Conservation (phyloP, 1,140 invertebrate genomes). For the Ylistrum balloti region DNA sequence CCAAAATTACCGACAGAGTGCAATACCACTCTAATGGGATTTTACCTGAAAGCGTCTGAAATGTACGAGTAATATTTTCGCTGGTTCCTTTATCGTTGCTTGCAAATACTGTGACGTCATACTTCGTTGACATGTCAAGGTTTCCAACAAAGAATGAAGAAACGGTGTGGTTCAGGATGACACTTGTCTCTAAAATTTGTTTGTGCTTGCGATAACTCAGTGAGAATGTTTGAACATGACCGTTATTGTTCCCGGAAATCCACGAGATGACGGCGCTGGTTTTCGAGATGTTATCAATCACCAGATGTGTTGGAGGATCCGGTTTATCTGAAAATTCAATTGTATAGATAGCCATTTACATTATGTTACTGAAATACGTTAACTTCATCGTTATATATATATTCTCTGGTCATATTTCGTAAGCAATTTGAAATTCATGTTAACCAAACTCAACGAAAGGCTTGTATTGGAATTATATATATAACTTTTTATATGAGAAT, state of each 20-base stretch:
- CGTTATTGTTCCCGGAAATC: neutral
- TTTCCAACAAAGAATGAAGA: neutral
- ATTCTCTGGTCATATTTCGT: no score
- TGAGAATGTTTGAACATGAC: neutral
- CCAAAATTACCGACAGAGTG: no score
- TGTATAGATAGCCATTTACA: no score
- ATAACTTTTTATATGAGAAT: no score
- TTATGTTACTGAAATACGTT: no score
- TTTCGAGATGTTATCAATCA: neutral
- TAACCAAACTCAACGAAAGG: no score
- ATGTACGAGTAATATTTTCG: neutral
- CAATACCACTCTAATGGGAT: no score
- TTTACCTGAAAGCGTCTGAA: neutral
- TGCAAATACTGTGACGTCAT: neutral
- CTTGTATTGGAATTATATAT: no score
- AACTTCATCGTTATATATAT: no score
- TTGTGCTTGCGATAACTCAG: neutral
- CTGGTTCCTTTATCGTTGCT: neutral
- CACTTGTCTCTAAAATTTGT: neutral
- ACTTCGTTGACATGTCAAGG: neutral
- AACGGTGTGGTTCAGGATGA: neutral
- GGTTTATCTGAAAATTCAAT: constrained; percentile 7
- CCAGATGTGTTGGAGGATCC: neutral
- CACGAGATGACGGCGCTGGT: neutral
- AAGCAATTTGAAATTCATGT: no score